phyloP scores from a whole-genome alignment of 2,797 vertebrate species.

The Peromyscus melanophrys region DNA sequence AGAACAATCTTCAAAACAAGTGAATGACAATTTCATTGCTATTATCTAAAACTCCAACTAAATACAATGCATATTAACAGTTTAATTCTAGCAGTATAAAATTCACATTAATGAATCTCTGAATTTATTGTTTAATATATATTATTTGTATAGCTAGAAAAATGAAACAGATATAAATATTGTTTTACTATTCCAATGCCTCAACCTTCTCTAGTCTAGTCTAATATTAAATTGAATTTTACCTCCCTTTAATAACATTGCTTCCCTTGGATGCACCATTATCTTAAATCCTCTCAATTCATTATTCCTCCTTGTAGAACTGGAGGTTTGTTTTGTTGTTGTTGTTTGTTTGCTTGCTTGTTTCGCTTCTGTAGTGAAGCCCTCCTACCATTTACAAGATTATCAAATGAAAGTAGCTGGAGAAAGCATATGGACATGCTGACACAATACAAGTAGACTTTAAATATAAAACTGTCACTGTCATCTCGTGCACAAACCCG shows the following conservation, averaged over 20 bases:
- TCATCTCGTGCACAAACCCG: neutral
- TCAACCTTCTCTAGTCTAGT: neutral
- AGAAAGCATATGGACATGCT: neutral
- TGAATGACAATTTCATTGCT: neutral
- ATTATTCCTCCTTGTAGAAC: neutral
- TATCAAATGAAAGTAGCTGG: neutral
- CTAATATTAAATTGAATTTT: neutral
- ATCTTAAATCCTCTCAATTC: neutral
- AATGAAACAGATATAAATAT: neutral
- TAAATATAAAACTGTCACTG: neutral
- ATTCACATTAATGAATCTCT: neutral
- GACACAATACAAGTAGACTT: neutral
- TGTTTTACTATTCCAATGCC: too few relatives aligned
- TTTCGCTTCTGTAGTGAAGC: neutral
- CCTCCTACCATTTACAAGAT: neutral
- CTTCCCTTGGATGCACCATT: neutral
- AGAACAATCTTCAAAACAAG: neutral
- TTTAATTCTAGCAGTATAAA: neutral
- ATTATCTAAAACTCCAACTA: neutral
- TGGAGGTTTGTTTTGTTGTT: neutral
- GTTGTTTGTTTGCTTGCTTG: too few relatives aligned
- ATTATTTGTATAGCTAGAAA: neutral
- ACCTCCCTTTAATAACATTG: neutral
- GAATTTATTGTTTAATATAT: neutral
- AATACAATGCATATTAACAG: neutral